phyloP scores from a whole-genome alignment of 2,113 vertebrate species.

The Antigone vipio region DNA sequence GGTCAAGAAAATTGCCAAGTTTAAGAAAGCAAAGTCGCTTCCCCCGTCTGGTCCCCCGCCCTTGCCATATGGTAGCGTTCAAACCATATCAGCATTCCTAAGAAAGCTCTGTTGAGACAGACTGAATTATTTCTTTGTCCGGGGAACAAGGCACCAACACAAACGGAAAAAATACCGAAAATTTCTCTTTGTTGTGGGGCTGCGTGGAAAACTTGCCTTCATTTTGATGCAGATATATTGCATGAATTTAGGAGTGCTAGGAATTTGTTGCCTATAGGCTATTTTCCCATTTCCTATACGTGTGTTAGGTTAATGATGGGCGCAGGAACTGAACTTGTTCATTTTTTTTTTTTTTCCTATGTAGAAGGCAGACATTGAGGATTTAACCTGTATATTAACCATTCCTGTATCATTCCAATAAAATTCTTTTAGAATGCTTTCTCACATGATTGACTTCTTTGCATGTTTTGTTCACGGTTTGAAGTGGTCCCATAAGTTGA shows the following conservation, averaged over 20 bases:
- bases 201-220: neutral
- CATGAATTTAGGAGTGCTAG: neutral
- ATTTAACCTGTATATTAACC: conserved; percentile 32
- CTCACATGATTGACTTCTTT: neutral
- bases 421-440: conserved; percentile 42
- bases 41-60: neutral
- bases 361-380: conserved; percentile 9
- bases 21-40: conserved; percentile 38
- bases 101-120: neutral
- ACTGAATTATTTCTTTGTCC: conserved; percentile 17
- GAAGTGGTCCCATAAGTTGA: neutral
- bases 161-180: neutral
- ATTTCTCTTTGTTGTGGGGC: neutral
- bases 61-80: neutral
- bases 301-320: neutral
- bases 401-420: conserved; percentile 58
- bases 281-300: neutral
- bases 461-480: neutral
- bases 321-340: neutral
- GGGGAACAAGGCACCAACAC: conserved; percentile 18
- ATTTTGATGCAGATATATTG: neutral
- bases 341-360: neutral
- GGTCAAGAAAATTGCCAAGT: neutral
- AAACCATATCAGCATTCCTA: conserved; percentile 8
- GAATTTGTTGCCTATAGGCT: neutral